Base-by-base conservation (phyloP, 2,888 invertebrate genomes). In the Folsomia candida region DNA sequence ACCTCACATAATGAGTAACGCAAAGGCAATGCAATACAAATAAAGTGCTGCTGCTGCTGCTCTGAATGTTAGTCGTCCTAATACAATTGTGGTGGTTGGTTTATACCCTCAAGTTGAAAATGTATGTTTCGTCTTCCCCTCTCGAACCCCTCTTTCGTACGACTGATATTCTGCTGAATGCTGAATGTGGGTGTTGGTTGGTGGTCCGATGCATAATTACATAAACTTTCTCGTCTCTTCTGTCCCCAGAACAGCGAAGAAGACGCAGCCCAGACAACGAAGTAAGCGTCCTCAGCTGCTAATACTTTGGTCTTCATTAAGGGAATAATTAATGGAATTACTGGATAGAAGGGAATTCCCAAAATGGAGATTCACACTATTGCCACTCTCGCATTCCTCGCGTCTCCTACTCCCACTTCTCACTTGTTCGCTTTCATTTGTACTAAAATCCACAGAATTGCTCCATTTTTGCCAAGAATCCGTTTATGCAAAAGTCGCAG, bases 261-360 rank as follows among this genome's bases (percentile, higher is more conserved):
- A n/a, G n/a, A n/a, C n/a, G n/a, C n/a, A n/a, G n/a, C n/a, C n/a
- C n/a, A n/a, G n/a, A n/a, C n/a, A n/a, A n/a, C n/a, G n/a, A n/a
- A n/a, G n/a, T n/a, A 54, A 6, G 6, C 54, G 54, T 54, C 22
- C 54, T 54, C 54, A 54, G 54, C 51, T 29, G 9, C 59, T 26
- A 25, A 51, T 65, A 51, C 65, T 64, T 54, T 65, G 4, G 51
- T 65, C 65, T 65, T 65, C 65, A 65, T 65, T 65, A 65, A 25
- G 65, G 65, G 54, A 54, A 65, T 65, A 65, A 65, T 65, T 65
- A 65, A 65, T 54, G 54, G 57, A 65, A 65, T 65, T 65, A 65
- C 57, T 14, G 37, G 37, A 37, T 9, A 37, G 6, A 14, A 9
- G 37, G 37, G n/a, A n/a, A n/a, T n/a, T n/a, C n/a, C n/a, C n/a